Evolutionary conservation across 1,140 invertebrate genomes (phyloP).

Genomic region (Bradynema listronoti): DNA sequence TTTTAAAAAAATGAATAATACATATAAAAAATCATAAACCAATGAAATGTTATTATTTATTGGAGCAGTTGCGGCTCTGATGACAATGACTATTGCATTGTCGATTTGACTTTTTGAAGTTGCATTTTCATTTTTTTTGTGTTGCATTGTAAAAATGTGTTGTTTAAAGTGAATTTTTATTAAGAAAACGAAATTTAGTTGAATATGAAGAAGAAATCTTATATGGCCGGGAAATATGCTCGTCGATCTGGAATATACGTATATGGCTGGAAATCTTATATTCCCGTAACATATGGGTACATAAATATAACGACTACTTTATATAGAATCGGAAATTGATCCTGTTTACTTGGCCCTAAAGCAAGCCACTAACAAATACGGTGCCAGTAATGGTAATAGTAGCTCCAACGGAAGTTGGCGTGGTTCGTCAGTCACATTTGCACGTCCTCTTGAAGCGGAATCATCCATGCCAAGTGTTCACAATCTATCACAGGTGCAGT

Average conservation of each 20-base stretch:
- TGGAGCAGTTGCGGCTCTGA: not conserved
- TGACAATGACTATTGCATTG: not conserved
- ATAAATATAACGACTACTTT: not conserved
- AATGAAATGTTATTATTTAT: not conserved
- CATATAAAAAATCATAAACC: not conserved
- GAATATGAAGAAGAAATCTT: not conserved
- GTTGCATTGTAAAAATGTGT: not conserved
- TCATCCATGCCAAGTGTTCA: constrained; percentile 52
- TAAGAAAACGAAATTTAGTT: not conserved
- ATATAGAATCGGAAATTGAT: constrained; percentile 40
- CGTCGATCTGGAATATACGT: no score
- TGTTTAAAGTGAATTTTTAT: not conserved
- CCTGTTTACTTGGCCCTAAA: constrained; percentile 56
- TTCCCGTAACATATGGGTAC: not conserved
- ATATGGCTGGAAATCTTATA: not conserved
- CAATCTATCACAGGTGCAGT: constrained; percentile 54
- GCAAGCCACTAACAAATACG: constrained; percentile 53
- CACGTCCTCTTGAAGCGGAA: constrained; percentile 17
- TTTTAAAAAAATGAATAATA: not conserved
- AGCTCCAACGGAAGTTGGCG: constrained; percentile 16
- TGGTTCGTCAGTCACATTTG: constrained; percentile 15
- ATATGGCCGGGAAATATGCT: no score
- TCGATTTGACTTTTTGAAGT: not conserved
- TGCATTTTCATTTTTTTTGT: not conserved
- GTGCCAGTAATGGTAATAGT: constrained; percentile 24